These are phyloP conservation scores for Aromia moschata DNA, from an alignment of 2,888 invertebrate genomes.

Conservation along the genomic window DNA sequence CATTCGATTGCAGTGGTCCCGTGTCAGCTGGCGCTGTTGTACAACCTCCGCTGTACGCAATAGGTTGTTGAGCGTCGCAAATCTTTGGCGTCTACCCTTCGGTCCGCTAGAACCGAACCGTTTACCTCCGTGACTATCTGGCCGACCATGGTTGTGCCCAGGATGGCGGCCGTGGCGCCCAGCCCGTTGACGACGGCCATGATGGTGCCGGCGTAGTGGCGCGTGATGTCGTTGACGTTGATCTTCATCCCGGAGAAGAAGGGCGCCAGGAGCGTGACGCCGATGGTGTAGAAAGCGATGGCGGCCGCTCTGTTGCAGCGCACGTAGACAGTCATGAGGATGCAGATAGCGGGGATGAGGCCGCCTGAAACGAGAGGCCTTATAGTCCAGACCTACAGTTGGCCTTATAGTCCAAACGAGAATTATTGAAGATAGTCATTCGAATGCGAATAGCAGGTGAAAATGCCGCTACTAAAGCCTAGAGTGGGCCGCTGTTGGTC, in stretches of 20 bases:
- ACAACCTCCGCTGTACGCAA: too few species aligned
- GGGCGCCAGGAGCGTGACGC: conserved; percentile 9
- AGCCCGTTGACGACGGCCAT: conserved; percentile 24
- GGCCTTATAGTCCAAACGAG: too few species aligned
- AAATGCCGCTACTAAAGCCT: too few species aligned
- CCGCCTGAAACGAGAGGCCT: background rate
- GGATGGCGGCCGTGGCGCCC: conserved; percentile 4
- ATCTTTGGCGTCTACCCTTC: background rate
- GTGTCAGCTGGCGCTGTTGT: background rate
- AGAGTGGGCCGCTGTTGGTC: too few species aligned
- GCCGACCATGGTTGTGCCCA: conserved; percentile 12
- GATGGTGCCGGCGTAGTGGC: conserved; percentile 19
- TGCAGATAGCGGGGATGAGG: conserved; percentile 3
- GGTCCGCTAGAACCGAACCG: background rate
- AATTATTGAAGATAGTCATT: too few species aligned
- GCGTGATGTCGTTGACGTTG: conserved; percentile 21
- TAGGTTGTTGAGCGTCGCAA: too few species aligned
- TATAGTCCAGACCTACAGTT: too few species aligned
- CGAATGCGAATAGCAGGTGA: too few species aligned
- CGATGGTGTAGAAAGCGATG: conserved; percentile 3
- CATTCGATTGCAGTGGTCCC: background rate
- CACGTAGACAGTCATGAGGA: background rate
- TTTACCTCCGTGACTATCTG: background rate
- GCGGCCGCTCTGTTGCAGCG: conserved; percentile 13
- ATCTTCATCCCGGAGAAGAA: conserved; percentile 34